Evolutionary conservation across 2,888 invertebrate genomes (phyloP).

Genomic region (Ennomos quercinarius): DNA sequence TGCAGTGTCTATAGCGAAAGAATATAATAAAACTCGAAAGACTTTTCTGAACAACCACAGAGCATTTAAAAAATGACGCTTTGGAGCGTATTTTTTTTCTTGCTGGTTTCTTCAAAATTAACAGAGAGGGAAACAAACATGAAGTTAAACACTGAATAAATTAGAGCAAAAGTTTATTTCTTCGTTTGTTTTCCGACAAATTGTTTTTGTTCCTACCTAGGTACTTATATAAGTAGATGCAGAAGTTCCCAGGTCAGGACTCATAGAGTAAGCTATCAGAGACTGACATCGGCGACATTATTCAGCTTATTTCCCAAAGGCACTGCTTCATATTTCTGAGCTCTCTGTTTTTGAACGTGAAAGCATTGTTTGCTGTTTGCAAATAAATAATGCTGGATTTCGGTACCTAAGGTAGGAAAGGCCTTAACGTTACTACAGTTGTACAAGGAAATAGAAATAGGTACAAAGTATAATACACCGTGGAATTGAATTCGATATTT

Average conservation of each 20-base stretch:
- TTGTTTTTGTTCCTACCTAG: background rate
- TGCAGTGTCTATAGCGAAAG: slow-evolving; percentile 2
- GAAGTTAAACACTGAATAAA: slow-evolving; percentile 20
- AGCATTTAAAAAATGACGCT: too few species aligned
- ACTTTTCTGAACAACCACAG: background rate
- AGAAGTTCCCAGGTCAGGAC: slow-evolving; percentile 9
- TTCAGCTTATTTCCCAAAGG: slow-evolving; percentile 64
- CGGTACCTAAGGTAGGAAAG: background rate
- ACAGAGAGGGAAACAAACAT: slow-evolving; percentile 13
- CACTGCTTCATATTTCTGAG: slow-evolving; percentile 53
- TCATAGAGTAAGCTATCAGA: slow-evolving; percentile 27
- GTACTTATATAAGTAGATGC: slow-evolving; percentile 8
- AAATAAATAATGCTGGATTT: slow-evolving; percentile 32
- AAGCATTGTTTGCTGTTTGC: slow-evolving; percentile 52
- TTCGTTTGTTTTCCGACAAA: slow-evolving; percentile 25
- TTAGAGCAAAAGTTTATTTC: slow-evolving; percentile 24
- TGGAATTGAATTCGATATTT: too few species aligned
- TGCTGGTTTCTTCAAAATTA: slow-evolving; percentile 11
- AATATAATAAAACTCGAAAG: slow-evolving; percentile 13
- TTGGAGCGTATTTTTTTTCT: slow-evolving; percentile 22
- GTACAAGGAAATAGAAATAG: too few species aligned
- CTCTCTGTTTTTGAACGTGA: slow-evolving; percentile 47
- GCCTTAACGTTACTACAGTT: too few species aligned
- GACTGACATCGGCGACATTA: slow-evolving; percentile 53
- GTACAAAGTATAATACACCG: too few species aligned